Conservation (phyloP, 2,113 vertebrate genomes). For the Actinemys pallida region DNA sequence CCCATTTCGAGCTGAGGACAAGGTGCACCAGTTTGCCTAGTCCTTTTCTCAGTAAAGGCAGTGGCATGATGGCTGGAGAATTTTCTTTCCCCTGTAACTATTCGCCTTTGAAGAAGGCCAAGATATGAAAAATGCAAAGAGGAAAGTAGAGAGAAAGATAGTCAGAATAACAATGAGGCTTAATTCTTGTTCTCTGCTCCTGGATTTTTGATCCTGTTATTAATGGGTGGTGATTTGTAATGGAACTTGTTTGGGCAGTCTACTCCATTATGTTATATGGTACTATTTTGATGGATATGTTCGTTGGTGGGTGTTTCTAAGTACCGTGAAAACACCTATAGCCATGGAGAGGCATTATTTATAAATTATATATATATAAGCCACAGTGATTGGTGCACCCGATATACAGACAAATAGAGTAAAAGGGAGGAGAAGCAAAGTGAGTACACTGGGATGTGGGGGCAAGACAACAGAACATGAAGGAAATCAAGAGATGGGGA, state of each 20-base stretch:
- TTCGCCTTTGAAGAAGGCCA: neutral
- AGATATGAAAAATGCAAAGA: neutral
- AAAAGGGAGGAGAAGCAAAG: neutral
- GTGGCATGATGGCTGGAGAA: neutral
- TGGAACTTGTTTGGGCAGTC: neutral
- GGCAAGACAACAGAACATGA: neutral
- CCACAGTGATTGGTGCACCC: neutral
- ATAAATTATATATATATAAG: neutral
- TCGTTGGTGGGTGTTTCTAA: neutral
- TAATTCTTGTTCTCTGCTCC: neutral
- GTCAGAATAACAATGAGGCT: neutral
- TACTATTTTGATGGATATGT: neutral
- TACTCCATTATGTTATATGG: neutral
- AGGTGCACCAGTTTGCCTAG: neutral
- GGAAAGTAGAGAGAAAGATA: neutral
- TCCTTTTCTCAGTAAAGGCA: neutral
- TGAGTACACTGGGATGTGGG: neutral
- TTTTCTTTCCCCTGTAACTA: neutral
- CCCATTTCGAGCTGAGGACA: neutral
- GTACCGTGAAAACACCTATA: neutral
- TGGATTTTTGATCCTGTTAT: neutral
- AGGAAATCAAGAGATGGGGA: neutral
- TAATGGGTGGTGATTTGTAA: neutral
- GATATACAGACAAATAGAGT: neutral
- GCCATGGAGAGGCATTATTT: neutral